phyloP scores from a whole-genome alignment of 1,140 invertebrate species.

The Drosophila melanica region DNA sequence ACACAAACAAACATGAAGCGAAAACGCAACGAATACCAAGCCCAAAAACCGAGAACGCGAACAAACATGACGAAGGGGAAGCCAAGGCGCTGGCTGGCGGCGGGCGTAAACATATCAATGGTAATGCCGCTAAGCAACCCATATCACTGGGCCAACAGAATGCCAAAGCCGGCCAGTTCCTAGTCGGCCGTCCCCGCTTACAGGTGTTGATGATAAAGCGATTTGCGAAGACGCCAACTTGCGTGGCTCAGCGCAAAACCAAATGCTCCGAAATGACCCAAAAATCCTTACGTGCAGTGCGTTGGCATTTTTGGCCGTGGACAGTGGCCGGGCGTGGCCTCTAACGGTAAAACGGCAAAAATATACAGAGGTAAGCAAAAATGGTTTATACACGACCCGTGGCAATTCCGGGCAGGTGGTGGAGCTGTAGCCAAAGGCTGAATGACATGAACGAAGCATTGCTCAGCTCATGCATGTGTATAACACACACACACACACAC shows the following conservation, averaged over 20 bases:
- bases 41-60: constrained; percentile 27
- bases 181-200: too few species aligned
- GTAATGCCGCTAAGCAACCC: constrained; percentile 43
- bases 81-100: constrained; percentile 14
- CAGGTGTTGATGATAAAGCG: constrained; percentile 69
- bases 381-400: constrained; percentile 26
- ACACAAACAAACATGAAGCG: constrained; percentile 1
- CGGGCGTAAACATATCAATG: constrained; percentile 69
- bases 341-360: not conserved
- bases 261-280: constrained; percentile 30
- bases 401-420: constrained; percentile 5
- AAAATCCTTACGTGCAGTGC: constrained; percentile 24
- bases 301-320: constrained; percentile 19
- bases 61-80: constrained; percentile 12
- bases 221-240: constrained; percentile 53
- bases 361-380: constrained; percentile 43
- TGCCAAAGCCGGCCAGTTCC: too few species aligned
- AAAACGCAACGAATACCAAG: not conserved
- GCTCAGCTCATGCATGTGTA: not conserved
- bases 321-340: not conserved
- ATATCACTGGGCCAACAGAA: constrained; percentile 31
- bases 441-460: constrained; percentile 15
- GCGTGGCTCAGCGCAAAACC: constrained; percentile 54
- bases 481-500: not conserved
- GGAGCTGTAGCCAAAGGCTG: constrained; percentile 6